phyloP scores from a whole-genome alignment of 2,888 invertebrate genomes.

The Agriotes lineatus region DNA sequence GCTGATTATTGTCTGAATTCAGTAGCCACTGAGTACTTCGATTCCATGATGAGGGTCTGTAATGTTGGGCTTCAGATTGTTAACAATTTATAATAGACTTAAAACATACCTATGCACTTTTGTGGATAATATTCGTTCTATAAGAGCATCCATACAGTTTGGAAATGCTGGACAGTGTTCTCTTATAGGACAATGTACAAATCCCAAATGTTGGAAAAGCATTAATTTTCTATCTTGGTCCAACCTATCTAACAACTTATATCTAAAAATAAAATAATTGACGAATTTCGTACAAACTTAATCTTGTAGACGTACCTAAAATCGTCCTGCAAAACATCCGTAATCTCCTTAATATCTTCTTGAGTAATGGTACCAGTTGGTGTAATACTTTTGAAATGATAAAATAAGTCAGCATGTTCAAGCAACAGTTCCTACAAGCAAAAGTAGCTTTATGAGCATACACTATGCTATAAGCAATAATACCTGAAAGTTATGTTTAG shows the following conservation, averaged over 20 bases:
- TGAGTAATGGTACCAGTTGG: conserved; percentile 92
- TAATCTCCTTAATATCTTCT: conserved; percentile 94
- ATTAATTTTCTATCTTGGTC: conserved; percentile 95
- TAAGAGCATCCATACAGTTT: conserved; percentile 83
- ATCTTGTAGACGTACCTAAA: conserved; percentile 76
- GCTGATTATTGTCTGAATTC: conserved; percentile 76
- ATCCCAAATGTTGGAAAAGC: conserved; percentile 94
- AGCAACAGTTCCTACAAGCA: conserved; percentile 81
- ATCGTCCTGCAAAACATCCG: conserved; percentile 91
- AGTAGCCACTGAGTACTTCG: conserved; percentile 75
- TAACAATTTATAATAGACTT: too few species aligned
- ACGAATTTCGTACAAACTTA: background rate
- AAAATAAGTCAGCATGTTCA: conserved; percentile 94
- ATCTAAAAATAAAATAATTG: conserved; percentile 69
- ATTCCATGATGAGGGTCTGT: conserved; percentile 74
- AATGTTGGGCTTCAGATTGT: background rate
- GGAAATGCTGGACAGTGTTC: conserved; percentile 94
- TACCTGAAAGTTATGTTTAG: conserved; percentile 90
- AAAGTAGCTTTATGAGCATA: background rate
- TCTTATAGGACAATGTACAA: conserved; percentile 93
- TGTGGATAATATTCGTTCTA: conserved; percentile 78
- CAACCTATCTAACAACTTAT: conserved; percentile 92
- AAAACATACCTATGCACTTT: conserved; percentile 72
- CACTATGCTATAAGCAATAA: background rate
- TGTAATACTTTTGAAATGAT: conserved; percentile 91